These are phyloP conservation scores for Rhagologus leucostigma DNA, from an alignment of 2,113 vertebrate species.

Conservation along the genomic window DNA sequence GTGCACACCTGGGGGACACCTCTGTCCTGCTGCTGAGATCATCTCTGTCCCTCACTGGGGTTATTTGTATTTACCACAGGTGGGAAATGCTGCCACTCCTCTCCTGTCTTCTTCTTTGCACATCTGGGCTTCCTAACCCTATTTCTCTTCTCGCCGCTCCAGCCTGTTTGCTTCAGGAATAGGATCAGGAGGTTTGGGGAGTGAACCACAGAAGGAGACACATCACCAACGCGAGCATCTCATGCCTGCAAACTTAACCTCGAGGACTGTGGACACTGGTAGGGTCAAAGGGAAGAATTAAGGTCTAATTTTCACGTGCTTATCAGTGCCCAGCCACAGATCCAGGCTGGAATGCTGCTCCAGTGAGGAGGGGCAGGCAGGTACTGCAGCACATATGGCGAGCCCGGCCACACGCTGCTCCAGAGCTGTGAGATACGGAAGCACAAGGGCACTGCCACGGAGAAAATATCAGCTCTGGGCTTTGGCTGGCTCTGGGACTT, in stretches of 20 bases:
- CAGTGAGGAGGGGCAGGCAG: background rate
- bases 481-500: background rate
- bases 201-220: background rate
- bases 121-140: background rate
- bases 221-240: background rate
- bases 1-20: background rate
- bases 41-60: background rate
- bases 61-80: background rate
- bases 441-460: background rate
- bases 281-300: background rate
- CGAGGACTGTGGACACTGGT: background rate
- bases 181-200: background rate
- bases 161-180: background rate
- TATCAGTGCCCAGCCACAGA: background rate
- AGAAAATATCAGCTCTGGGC: background rate
- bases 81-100: background rate
- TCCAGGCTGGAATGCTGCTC: background rate
- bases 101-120: background rate
- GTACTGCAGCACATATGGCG: slow-evolving; percentile 48
- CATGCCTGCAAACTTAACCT: background rate
- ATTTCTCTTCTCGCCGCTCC: background rate
- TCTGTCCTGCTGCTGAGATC: background rate
- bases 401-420: slow-evolving; percentile 17
- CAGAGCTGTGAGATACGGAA: background rate
- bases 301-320: background rate